Conservation (phyloP, 1,140 invertebrate species). For the Drepana arcuata region DNA sequence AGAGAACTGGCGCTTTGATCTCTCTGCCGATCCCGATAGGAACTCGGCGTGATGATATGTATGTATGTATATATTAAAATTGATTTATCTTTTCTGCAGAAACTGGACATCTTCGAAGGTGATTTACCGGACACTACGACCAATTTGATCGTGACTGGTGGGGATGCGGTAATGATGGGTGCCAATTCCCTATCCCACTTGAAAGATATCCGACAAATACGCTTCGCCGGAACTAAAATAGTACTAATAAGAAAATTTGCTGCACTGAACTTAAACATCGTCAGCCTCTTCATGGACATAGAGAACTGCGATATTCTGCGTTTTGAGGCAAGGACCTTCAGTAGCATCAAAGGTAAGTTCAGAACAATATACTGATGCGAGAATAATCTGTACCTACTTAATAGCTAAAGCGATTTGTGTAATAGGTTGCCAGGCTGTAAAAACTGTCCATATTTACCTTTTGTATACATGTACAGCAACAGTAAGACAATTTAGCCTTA, state of each 20-base stretch:
- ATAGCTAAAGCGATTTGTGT: no score
- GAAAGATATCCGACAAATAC: conserved; percentile 32
- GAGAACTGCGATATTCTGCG: conserved; percentile 29
- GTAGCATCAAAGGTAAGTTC: conserved; percentile 49
- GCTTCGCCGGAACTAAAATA: conserved; percentile 22
- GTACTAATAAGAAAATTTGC: conserved; percentile 33
- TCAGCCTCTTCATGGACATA: conserved; percentile 44
- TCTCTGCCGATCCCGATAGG: neutral
- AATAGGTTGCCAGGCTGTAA: no score
- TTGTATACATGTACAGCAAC: no score
- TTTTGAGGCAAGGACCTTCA: conserved; percentile 43
- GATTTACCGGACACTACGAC: conserved; percentile 73
- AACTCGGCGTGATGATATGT: no score
- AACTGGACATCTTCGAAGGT: conserved; percentile 43
- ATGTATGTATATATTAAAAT: no score
- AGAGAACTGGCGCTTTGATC: neutral
- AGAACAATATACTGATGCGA: no score
- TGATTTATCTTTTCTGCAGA: conserved; percentile 25
- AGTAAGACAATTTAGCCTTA: no score
- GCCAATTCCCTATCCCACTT: conserved; percentile 48
- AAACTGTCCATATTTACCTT: no score
- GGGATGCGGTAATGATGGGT: conserved; percentile 72
- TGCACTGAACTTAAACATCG: conserved; percentile 32
- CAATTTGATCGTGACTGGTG: conserved; percentile 74
- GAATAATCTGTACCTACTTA: no score